phyloP scores from a whole-genome alignment of 2,113 vertebrate genomes.

The Callaeas wilsoni region DNA sequence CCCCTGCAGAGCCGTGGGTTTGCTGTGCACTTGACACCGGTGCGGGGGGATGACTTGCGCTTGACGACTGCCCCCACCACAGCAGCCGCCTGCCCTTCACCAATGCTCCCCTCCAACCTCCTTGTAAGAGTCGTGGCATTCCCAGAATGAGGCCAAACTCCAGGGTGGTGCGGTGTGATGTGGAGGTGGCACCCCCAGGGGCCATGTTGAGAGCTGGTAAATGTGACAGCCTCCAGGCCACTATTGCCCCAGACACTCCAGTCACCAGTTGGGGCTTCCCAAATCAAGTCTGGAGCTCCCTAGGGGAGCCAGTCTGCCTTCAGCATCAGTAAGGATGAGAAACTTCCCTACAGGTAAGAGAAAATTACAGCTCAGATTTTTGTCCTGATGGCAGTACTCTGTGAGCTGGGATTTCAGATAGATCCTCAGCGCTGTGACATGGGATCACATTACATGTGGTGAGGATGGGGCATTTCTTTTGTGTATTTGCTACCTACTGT shows the following conservation, averaged over 20 bases:
- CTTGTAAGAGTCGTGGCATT: rapidly evolving
- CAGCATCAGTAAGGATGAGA: neutral
- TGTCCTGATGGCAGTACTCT: neutral
- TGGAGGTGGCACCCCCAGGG: neutral
- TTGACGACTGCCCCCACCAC: neutral
- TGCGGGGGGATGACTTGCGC: neutral
- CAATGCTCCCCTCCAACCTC: rapidly evolving
- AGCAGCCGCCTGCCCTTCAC: neutral
- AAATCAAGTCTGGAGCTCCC: neutral
- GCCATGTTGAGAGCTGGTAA: neutral
- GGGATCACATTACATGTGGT: neutral
- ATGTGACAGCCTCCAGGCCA: neutral
- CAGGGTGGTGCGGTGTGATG: rapidly evolving
- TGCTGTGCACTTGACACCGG: neutral
- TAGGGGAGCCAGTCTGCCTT: neutral
- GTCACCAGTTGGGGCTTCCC: neutral
- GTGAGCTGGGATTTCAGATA: neutral
- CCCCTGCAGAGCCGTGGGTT: neutral
- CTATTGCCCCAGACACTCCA: neutral
- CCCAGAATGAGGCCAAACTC: rapidly evolving
- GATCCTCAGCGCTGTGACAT: rapidly evolving
- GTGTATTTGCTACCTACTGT: rapidly evolving
- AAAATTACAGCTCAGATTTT: neutral
- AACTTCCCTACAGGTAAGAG: neutral
- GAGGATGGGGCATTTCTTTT: neutral